phyloP scores from a whole-genome alignment of 2,113 vertebrate genomes.

The Mirza zaza region DNA sequence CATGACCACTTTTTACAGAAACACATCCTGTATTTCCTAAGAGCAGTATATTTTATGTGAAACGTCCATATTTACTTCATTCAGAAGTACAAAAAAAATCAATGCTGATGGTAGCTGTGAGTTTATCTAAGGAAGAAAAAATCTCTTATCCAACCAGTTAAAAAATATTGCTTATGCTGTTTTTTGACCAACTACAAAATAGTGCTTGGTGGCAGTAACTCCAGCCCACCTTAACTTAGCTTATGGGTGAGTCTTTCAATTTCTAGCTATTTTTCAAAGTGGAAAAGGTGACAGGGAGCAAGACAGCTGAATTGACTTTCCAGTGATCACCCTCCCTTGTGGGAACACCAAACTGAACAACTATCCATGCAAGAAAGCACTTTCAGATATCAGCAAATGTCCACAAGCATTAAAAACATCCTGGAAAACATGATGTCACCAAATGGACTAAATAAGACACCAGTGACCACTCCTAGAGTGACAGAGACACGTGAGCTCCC shows the following conservation, averaged over 20 bases:
- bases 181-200: background rate
- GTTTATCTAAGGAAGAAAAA: slow-evolving; percentile 47
- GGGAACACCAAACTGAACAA: background rate
- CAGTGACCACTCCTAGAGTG: background rate
- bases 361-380: background rate
- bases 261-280: background rate
- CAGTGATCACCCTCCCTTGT: background rate
- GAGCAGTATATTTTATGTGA: background rate
- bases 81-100: background rate
- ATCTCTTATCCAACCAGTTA: background rate
- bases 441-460: background rate
- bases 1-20: background rate
- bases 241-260: background rate
- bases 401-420: background rate
- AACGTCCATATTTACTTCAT: slow-evolving; percentile 20
- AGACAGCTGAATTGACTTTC: background rate
- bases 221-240: background rate
- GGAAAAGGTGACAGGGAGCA: no score
- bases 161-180: background rate
- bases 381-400: background rate
- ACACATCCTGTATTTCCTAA: background rate
- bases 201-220: background rate
- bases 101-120: background rate
- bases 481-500: background rate
- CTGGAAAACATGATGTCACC: background rate